These are phyloP conservation scores for Ryuthela nishihirai DNA, from an alignment of 2,888 invertebrate species.

Conservation along the genomic window DNA sequence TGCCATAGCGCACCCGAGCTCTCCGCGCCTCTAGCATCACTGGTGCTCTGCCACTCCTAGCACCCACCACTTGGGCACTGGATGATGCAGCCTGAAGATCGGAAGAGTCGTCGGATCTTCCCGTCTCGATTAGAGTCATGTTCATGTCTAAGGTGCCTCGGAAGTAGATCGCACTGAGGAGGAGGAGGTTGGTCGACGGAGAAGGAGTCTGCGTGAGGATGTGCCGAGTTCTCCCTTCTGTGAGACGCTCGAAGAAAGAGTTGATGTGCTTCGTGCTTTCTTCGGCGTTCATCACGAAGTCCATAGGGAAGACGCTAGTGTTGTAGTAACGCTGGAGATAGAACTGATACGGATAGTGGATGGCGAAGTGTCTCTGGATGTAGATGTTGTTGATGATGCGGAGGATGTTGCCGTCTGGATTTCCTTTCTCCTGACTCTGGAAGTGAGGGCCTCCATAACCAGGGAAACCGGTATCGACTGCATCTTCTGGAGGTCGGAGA, in stretches of 20 bases:
- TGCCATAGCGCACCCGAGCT: constrained; percentile 40
- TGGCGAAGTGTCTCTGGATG: constrained; percentile 41
- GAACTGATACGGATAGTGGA: constrained; percentile 42
- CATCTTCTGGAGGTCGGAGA: constrained; percentile 18
- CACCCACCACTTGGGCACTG: constrained; percentile 2
- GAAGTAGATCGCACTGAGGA: constrained; percentile 41
- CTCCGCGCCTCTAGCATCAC: constrained; percentile 35
- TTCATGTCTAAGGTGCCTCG: constrained; percentile 31
- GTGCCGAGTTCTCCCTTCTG: constrained; percentile 28
- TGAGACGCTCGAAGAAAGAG: constrained; percentile 38
- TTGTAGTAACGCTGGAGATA: constrained; percentile 42
- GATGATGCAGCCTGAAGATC: background rate
- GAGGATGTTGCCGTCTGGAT: constrained; percentile 25
- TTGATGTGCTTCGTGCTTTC: constrained; percentile 44
- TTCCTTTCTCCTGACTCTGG: background rate
- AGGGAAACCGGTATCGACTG: background rate
- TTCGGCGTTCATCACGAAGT: constrained; percentile 42
- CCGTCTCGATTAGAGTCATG: constrained; percentile 20
- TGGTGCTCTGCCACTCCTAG: constrained; percentile 6
- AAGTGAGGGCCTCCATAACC: background rate
- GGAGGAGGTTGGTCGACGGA: constrained; percentile 40
- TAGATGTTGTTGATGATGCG: constrained; percentile 40
- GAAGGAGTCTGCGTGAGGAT: constrained; percentile 33
- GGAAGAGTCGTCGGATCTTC: background rate
- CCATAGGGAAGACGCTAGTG: constrained; percentile 41